A percentile compares a stretch with the other conserved stretches of the same genome.
Conservation (phyloP, 2,888 invertebrate genomes). For the Periphyllus acericola region DNA sequence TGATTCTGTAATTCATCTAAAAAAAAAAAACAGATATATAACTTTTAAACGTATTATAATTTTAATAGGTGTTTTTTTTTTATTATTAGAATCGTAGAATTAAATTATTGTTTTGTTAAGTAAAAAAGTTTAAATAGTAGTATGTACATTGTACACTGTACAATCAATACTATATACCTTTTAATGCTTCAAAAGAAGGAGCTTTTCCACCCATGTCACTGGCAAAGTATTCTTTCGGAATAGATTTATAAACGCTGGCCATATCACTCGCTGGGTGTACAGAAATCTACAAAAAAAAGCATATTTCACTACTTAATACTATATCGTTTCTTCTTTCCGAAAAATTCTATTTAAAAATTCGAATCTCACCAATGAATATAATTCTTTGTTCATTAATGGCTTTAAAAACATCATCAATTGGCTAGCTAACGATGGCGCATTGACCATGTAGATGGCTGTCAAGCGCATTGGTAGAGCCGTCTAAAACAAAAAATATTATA, state of each 20-base stretch:
- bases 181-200: constrained; percentile 54
- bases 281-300: constrained; percentile 49
- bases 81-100: too few species aligned
- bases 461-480: constrained; percentile 61
- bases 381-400: constrained; percentile 62
- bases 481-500: background rate
- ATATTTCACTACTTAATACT: background rate
- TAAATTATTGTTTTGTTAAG: too few species aligned
- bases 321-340: background rate
- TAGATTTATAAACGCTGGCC: constrained; percentile 50
- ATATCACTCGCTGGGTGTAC: constrained; percentile 44
- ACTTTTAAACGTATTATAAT: background rate
- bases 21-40: background rate
- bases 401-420: constrained; percentile 62
- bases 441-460: constrained; percentile 61
- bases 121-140: too few species aligned
- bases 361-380: constrained; percentile 60
- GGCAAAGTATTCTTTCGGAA: constrained; percentile 61
- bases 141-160: too few species aligned
- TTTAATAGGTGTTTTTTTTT: background rate
- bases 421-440: constrained; percentile 61
- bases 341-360: too few species aligned
- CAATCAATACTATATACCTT: constrained; percentile 41
- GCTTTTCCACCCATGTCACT: constrained; percentile 61
- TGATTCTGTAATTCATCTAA: constrained; percentile 21